These are phyloP conservation scores for Zoanthus sociatus DNA, from an alignment of 92 coral and sea anemone genomes.

Conservation along the genomic window DNA sequence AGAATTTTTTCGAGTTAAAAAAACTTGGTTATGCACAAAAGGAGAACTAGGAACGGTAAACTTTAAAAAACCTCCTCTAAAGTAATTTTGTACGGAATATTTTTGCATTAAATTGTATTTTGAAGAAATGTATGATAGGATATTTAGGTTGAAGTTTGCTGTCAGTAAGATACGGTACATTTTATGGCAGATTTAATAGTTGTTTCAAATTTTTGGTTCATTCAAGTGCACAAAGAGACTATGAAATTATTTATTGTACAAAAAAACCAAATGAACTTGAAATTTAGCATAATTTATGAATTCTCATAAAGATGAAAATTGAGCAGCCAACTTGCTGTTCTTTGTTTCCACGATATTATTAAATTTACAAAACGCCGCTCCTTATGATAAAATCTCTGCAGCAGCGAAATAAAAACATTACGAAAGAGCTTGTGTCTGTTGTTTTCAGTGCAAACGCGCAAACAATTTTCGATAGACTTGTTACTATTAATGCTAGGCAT, in stretches of 20 bases:
- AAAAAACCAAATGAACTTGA: conserved; percentile 17
- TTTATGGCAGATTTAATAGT: conserved; percentile 49
- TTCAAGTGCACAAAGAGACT: conserved; percentile 25
- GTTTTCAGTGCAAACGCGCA: background rate
- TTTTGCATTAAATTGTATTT: conserved; percentile 89
- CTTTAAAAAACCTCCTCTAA: conserved; percentile 23
- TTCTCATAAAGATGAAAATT: conserved; percentile 30
- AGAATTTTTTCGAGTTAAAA: background rate
- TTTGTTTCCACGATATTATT: background rate
- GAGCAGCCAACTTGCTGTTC: background rate
- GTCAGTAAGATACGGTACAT: conserved; percentile 11
- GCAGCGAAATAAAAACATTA: conserved; percentile 37
- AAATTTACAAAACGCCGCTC: background rate
- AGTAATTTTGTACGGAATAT: conserved; percentile 88
- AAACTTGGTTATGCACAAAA: background rate
- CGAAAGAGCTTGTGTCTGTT: background rate
- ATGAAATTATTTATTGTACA: conserved; percentile 47
- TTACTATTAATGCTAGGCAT: no score
- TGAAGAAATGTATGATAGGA: conserved; percentile 74
- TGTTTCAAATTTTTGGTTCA: conserved; percentile 40
- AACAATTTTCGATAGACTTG: no score
- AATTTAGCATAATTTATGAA: conserved; percentile 53
- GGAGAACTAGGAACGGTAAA: background rate
- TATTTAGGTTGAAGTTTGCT: conserved; percentile 70
- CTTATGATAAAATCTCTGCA: conserved; percentile 32